Percentiles rank a stretch among this genome's conserved stretches.
Evolutionary conservation across 2,113 vertebrate genomes (phyloP).

Genomic region (Phaetusa simplex): DNA sequence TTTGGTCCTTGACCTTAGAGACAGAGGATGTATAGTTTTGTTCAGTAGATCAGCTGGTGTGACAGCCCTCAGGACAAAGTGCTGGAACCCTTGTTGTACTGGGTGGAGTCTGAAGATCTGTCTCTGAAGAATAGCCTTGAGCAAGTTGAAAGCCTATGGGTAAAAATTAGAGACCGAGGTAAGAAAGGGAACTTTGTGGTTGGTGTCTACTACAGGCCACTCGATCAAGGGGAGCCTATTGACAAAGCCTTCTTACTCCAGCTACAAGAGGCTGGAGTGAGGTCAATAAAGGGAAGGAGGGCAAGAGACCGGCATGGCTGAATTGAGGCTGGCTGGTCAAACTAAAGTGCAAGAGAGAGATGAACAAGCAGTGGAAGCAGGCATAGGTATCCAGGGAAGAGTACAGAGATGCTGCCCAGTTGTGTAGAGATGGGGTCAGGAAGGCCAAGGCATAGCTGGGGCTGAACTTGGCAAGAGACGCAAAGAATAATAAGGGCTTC

Average conservation of each 20-base stretch:
- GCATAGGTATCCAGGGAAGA: not conserved
- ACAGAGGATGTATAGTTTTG: not conserved
- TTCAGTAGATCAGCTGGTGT: not conserved
- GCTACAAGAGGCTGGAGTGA: not conserved
- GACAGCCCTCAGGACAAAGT: not conserved
- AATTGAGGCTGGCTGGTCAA: not conserved
- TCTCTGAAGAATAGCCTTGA: not conserved
- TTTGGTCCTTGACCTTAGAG: not conserved
- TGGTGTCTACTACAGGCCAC: not conserved
- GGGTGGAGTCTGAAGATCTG: not conserved
- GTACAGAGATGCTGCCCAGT: not conserved
- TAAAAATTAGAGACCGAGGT: not conserved
- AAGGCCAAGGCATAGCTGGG: not conserved
- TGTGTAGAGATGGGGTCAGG: not conserved
- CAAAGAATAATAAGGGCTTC: not conserved
- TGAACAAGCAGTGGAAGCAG: not conserved
- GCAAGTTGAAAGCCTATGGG: not conserved
- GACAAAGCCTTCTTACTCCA: not conserved
- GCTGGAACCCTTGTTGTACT: not conserved
- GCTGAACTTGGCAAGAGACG: not conserved
- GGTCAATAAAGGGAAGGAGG: not conserved
- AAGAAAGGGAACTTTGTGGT: not conserved
- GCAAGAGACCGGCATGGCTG: not conserved
- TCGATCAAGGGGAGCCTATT: not conserved
- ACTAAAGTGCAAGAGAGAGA: not conserved